Base-by-base conservation (phyloP, 2,113 vertebrate species). In the Strix aluco region DNA sequence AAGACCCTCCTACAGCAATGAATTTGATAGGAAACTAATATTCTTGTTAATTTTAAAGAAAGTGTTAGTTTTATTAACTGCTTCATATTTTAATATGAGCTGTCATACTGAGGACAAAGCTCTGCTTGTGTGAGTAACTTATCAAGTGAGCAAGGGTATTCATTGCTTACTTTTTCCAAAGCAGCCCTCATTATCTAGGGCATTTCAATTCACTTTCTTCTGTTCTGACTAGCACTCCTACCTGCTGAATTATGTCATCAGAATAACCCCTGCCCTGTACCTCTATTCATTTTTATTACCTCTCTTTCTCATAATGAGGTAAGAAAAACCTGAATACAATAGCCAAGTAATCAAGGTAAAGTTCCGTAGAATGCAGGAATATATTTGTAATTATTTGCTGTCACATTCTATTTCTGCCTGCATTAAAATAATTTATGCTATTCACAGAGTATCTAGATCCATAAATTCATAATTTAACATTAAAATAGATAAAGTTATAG, bases 331-430 rank as follows among this genome's bases (percentile, higher is more conserved):
- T 58, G 40, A 88, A 90, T 58, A 62, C 49, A 86, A 77, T 51
- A 86, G 79, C 38, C 62, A 73, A 66, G 74, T 25, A 90, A 82
- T 82, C 44, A 72, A 65, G 66, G 52, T 38, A 54, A 88, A 91
- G 22, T 72, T 85, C 62, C 0, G 0, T 5, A 75, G 70, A 80
- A 80, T 30, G 70, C 12, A 80, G 62, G 91, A 77, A 88, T 62
- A 18, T 75, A 93, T 89, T 86, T 81, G 42, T 67, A 94, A 87
- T 87, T 95, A 91, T 87, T 91, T 91, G 57, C 78, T 29, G 12
- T 70, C 67, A 58, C 67, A 69, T 26, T 94, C 21, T 65, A 84
- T 77, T 96, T 80, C 79, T 78, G 12, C 29, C 67, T 73, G 58
- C 20, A 80, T 63, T 83, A 66, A 90, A 81, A 90, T 91, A 72